phyloP scores from a whole-genome alignment of 2,113 vertebrate genomes.

The Xiphias gladius region DNA sequence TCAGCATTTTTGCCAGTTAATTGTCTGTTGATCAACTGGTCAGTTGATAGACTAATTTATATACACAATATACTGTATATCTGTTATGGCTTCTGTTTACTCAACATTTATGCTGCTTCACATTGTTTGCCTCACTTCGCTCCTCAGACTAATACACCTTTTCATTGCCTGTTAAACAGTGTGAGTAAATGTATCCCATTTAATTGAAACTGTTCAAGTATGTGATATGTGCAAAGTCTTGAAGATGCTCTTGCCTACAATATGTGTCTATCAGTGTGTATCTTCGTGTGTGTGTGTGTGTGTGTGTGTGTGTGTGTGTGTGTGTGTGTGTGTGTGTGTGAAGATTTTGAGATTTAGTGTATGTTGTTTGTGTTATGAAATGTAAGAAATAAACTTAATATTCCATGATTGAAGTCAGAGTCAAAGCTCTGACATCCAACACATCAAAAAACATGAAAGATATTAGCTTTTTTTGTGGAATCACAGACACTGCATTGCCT shows the following conservation, averaged over 20 bases:
- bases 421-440: slow-evolving; percentile 23
- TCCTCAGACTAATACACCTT: slow-evolving; percentile 8
- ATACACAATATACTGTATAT: not conserved
- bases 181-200: slow-evolving; percentile 2
- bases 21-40: not conserved
- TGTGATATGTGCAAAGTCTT: not conserved
- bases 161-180: slow-evolving; percentile 20
- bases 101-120: slow-evolving; percentile 13
- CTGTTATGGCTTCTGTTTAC: not conserved
- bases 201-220: slow-evolving; percentile 12
- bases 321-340: slow-evolving; percentile 26
- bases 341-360: slow-evolving; percentile 8
- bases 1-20: not conserved
- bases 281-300: not conserved
- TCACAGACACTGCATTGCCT: slow-evolving; percentile 63
- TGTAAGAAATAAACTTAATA: slow-evolving; percentile 5
- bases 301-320: slow-evolving; percentile 30
- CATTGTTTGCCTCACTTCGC: slow-evolving; percentile 1
- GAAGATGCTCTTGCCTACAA: not conserved
- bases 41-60: not conserved
- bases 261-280: slow-evolving; percentile 32
- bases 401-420: slow-evolving; percentile 2
- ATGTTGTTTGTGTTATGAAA: slow-evolving; percentile 6
- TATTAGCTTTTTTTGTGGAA: slow-evolving; percentile 25
- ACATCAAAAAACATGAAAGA: slow-evolving; percentile 25